phyloP scores from a whole-genome alignment of 2,888 invertebrate species.

The Drosophila yooni region DNA sequence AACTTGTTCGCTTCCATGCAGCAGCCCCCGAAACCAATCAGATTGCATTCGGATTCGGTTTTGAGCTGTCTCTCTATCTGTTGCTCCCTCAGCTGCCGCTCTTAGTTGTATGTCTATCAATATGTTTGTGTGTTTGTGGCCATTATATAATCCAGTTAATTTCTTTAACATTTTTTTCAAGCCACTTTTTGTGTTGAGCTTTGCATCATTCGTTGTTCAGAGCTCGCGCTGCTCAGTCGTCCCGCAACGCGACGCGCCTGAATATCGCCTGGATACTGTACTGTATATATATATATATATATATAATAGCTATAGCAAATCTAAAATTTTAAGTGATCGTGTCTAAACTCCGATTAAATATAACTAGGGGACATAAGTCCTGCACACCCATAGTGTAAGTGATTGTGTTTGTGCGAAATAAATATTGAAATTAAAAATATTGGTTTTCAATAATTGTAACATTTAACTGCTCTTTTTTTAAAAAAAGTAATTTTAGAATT shows the following conservation, averaged over 20 bases:
- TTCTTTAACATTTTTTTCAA: constrained; percentile 75
- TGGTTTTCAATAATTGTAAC: neutral
- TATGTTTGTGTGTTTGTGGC: constrained; percentile 35
- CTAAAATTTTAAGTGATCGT: neutral
- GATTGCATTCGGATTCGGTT: constrained; percentile 71
- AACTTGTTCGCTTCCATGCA: constrained; percentile 70
- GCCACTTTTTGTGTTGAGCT: constrained; percentile 56
- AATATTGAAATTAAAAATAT: neutral
- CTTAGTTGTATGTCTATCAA: neutral
- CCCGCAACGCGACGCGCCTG: constrained; percentile 53
- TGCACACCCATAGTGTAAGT: constrained; percentile 23
- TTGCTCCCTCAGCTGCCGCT: constrained; percentile 15
- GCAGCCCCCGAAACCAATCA: constrained; percentile 63
- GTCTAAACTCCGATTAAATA: neutral
- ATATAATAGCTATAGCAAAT: neutral
- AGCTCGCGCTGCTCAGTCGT: constrained; percentile 67
- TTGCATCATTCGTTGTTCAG: constrained; percentile 72
- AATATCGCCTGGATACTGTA: constrained; percentile 23
- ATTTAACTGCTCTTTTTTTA: neutral
- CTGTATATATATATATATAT: neutral
- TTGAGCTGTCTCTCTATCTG: constrained; percentile 31
- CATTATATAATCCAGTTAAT: constrained; percentile 81
- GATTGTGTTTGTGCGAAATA: constrained; percentile 5
- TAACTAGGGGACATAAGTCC: constrained; percentile 4
- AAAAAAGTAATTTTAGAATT: neutral